phyloP scores from a whole-genome alignment of 2,113 vertebrate species.

The Cnemophilus loriae region DNA sequence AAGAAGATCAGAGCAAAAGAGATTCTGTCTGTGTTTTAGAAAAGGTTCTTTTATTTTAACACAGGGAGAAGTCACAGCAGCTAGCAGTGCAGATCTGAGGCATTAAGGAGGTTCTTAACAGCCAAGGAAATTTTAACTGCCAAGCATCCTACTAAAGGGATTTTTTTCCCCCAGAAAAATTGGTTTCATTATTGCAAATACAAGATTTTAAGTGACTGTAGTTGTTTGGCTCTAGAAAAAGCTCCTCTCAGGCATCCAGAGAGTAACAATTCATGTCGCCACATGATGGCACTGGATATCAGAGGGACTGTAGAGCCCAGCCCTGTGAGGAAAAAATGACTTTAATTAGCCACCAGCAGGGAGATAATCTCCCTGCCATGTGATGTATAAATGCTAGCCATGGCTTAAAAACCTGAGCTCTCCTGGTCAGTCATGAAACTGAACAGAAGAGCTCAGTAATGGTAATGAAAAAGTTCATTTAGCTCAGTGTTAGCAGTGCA shows the following conservation, averaged over 20 bases:
- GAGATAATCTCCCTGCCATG: not conserved
- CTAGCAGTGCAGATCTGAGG: not conserved
- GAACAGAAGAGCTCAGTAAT: not conserved
- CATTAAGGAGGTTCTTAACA: not conserved
- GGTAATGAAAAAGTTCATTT: not conserved
- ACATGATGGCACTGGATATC: slow-evolving; percentile 7
- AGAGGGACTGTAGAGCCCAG: not conserved
- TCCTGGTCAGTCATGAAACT: not conserved
- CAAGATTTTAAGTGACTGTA: not conserved
- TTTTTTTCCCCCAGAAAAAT: rapidly evolving
- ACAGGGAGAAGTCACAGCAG: not conserved
- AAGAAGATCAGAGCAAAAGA: not conserved
- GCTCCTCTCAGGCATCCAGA: not conserved
- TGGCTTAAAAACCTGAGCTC: not conserved
- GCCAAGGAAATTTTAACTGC: not conserved
- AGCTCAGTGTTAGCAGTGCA: not conserved
- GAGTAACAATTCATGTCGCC: not conserved
- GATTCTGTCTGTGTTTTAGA: not conserved
- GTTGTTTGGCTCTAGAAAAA: not conserved
- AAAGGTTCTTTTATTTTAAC: not conserved
- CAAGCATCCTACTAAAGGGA: not conserved
- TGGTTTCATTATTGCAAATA: not conserved
- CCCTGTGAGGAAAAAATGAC: not conserved
- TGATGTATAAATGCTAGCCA: not conserved
- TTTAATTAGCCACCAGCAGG: not conserved